Evolutionary conservation across 2,113 vertebrate species (phyloP), one percentile per base, ranked within the genome.

Genomic region (Cheilinus undulatus): DNA sequence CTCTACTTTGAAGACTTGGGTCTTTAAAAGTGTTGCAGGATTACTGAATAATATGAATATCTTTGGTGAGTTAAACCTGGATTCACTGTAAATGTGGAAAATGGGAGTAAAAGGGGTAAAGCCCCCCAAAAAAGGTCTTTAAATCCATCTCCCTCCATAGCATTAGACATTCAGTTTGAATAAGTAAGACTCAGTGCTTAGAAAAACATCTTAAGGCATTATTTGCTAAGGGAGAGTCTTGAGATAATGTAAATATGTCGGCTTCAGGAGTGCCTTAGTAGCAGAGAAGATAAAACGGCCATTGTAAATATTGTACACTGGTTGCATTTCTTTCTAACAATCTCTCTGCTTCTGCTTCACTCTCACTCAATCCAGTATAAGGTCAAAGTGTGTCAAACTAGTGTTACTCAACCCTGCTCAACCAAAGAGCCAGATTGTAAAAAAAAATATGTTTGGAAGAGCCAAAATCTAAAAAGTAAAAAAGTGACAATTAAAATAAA

Each of bases 41-140:
- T 46, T 34, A 43, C 26, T 43, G 17, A 52, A 63, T 69, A 45
- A 52, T 57, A 36, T 23, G 4, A 17, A 50, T 34, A 59, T 48
- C 17, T 54, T 59, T 24, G 30, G 22, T 28, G 3, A 26, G 3
- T 42, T 30, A 62, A 73, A 61, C 43, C 34, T 58, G 19, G 17
- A 70, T 69, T 36, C 5, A 11, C 20, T 76, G 54, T 52, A 36
- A 50, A 57, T 43, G 30, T 53, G 24, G 60, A 53, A 32, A 59
- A 65, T 27, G 26, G 26, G 49, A 15, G 26, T 17, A 50, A 26
- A 26, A 19, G 28, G 17, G 43, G 19, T 27, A 34, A 53, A 53
- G 24, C 32, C 6, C 14, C 9, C 28, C 26, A 17, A 52, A 45
- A 60, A 20, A 14, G 14, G 17, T 15, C 34, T 60, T 59, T 43